Evolutionary conservation across 1,140 invertebrate genomes (phyloP).

Genomic region (Schlechtendalia chinensis): DNA sequence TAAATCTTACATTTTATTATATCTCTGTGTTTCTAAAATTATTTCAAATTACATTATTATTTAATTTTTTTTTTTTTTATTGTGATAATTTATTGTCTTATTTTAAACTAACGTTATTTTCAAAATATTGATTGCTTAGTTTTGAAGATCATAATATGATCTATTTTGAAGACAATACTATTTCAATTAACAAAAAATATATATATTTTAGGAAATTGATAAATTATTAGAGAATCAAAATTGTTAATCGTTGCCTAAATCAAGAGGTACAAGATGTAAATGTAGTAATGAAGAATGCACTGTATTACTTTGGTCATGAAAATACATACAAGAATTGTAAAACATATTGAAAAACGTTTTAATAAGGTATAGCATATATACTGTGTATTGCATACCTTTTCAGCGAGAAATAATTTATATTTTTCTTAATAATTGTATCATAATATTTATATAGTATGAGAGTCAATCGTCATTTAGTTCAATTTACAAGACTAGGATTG

Average conservation of each 20-base stretch:
- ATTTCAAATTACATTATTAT: too few relatives aligned
- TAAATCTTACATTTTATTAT: too few relatives aligned
- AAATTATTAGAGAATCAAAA: conserved; percentile 75
- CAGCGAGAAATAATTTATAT: background rate
- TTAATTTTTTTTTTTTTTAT: too few relatives aligned
- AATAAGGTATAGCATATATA: too few relatives aligned
- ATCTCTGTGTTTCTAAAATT: too few relatives aligned
- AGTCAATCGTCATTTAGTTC: conserved; percentile 95
- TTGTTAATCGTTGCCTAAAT: conserved; percentile 62
- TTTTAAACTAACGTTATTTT: too few relatives aligned
- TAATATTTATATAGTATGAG: conserved; percentile 72
- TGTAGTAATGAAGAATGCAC: conserved; percentile 84
- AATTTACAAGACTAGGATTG: conserved; percentile 88
- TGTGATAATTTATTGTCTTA: too few relatives aligned
- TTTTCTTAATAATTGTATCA: conserved; percentile 39
- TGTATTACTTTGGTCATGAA: conserved; percentile 96
- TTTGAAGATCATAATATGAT: too few relatives aligned
- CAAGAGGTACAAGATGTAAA: conserved; percentile 64
- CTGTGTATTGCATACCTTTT: background rate
- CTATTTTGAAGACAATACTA: too few relatives aligned
- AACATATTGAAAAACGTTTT: conserved; percentile 94
- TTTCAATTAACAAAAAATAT: too few relatives aligned
- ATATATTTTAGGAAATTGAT: conserved; percentile 72
- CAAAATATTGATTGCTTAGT: too few relatives aligned
- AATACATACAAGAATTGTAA: conserved; percentile 80